phyloP scores from a whole-genome alignment of 2,888 invertebrate genomes.

The Galerucella pusilla region DNA sequence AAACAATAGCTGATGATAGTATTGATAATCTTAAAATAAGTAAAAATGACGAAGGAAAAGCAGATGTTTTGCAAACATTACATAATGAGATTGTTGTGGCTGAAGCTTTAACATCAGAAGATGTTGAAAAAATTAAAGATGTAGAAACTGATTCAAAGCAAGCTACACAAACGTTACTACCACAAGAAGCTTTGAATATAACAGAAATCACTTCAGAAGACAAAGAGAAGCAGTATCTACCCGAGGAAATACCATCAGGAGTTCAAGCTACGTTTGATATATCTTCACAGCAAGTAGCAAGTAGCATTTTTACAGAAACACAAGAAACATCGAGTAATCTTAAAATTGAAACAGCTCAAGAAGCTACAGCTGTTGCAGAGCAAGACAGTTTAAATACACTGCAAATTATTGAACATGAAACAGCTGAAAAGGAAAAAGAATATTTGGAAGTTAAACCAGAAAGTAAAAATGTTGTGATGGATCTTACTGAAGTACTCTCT shows the following conservation, averaged over 20 bases:
- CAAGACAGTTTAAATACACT: slow-evolving; percentile 67
- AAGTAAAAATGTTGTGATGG: slow-evolving; percentile 58
- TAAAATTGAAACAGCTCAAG: slow-evolving; percentile 57
- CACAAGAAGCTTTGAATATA: slow-evolving; percentile 66
- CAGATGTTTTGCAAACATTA: slow-evolving; percentile 63
- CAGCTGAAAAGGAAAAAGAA: slow-evolving; percentile 67
- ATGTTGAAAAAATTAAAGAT: slow-evolving; percentile 49
- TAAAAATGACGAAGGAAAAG: slow-evolving; percentile 58
- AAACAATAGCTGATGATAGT: slow-evolving; percentile 64
- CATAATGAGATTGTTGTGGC: slow-evolving; percentile 67
- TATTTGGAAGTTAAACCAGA: slow-evolving; percentile 58
- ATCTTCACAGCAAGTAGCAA: slow-evolving; percentile 65
- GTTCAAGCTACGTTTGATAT: slow-evolving; percentile 65
- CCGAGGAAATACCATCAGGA: slow-evolving; percentile 59
- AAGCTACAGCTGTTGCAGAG: slow-evolving; percentile 65
- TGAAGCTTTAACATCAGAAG: slow-evolving; percentile 69
- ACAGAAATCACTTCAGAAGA: slow-evolving; percentile 67
- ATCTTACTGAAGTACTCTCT: slow-evolving; percentile 57
- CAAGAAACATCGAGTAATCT: slow-evolving; percentile 62
- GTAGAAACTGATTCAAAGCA: slow-evolving; percentile 40
- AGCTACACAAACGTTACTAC: slow-evolving; percentile 63
- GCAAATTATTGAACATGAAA: slow-evolving; percentile 67
- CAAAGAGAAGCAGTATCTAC: slow-evolving; percentile 65
- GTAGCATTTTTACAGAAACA: slow-evolving; percentile 65
- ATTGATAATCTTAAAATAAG: slow-evolving; percentile 53